Evolutionary conservation across 2,113 vertebrate genomes (phyloP), one percentile per base, ranked within the genome.

Genomic region (Istiophorus platypterus): DNA sequence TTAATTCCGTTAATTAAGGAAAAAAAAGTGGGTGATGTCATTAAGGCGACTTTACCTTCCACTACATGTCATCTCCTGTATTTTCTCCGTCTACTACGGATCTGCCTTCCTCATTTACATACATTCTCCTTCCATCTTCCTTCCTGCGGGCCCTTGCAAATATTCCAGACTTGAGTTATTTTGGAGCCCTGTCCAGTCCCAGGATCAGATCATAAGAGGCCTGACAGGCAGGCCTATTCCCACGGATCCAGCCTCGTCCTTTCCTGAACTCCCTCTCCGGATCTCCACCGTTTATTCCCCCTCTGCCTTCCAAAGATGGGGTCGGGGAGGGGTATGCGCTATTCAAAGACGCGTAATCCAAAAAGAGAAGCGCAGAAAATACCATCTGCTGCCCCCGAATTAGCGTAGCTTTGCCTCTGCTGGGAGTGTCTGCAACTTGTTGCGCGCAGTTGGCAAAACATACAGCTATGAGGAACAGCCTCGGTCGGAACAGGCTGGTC

Each of bases 211-310:
- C 83, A 82, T 26, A 72, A 85, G 88, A 91, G 89, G 90, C 91
- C 92, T 89, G 90, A 91, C 91, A 89, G 88, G 80, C 90, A 85
- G 95, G 95, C 95, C 95, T 95, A 76, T 93, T 93, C 92, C 93
- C 93, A 93, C 84, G 54, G 88, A 94, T 89, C 81, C 92, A 95
- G 93, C 95, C 94, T 89, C 95, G 95, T 95, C 91, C 94, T 96
- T 96, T 96, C 95, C 95, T 96, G 94, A 91, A 91, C 90, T 94
- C 90, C 89, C 90, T 89, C 89, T 93, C 93, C 94, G 93, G 90
- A 91, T 93, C 93, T 91, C 88, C 90, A 75, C 77, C 67, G 85
- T 88, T 76, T 89, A 80, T 91, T 78, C 79, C 88, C 88, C 87
- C 87, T 83, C 87, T 76, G 85, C 69, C 70, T 90, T 81, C 89